Conservation (phyloP, 2,797 vertebrate species). For the Loriculus beryllinus region DNA sequence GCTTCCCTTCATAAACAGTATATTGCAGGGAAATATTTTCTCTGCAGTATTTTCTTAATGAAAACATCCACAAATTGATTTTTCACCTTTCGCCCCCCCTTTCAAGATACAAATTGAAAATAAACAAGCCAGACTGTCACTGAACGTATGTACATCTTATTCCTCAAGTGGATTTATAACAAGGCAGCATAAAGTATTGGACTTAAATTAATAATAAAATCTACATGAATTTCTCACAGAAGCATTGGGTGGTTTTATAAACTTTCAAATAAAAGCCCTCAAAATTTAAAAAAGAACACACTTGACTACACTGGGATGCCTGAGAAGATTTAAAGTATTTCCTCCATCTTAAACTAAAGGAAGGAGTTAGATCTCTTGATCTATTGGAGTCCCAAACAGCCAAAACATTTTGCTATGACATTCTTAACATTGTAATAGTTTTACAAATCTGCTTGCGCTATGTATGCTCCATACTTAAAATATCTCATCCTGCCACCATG, state of each 20-base stretch:
- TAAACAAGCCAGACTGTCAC: not conserved
- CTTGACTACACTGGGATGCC: not conserved
- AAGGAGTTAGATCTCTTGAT: not conserved
- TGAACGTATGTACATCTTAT: not conserved
- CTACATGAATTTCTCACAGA: not conserved
- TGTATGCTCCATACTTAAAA: not conserved
- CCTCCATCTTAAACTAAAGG: not conserved
- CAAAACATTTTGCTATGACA: not conserved
- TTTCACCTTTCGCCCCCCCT: not conserved
- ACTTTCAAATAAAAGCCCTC: not conserved
- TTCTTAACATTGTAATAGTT: not conserved
- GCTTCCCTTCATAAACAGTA: constrained; percentile 34
- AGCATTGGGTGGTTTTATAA: not conserved
- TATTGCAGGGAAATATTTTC: constrained; percentile 59
- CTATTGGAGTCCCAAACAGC: not conserved
- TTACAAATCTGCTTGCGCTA: not conserved
- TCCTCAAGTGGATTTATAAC: not conserved
- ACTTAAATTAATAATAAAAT: not conserved
- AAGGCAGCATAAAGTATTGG: not conserved
- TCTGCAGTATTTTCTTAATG: constrained; percentile 42
- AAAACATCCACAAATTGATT: constrained; percentile 36
- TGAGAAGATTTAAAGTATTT: not conserved
- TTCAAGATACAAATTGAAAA: not conserved
- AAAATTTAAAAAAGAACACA: not conserved
- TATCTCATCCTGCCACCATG: not conserved